Evolutionary conservation across 1,140 invertebrate genomes (phyloP).

Genomic region (Rhysida immarginata): DNA sequence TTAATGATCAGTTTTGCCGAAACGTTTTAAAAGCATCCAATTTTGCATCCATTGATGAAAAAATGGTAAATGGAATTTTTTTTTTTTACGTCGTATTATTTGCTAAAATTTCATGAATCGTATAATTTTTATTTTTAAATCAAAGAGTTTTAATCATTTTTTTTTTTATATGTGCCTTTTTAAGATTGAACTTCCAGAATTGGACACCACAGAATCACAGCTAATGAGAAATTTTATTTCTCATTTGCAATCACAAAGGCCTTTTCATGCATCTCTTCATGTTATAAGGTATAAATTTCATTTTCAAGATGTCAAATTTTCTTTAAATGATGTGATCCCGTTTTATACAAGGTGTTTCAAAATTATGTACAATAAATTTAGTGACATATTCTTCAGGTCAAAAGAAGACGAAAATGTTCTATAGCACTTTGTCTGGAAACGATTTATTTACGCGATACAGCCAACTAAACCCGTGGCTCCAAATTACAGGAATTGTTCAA

Average conservation of each 20-base stretch:
- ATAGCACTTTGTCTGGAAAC: too few relatives aligned
- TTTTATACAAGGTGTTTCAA: too few relatives aligned
- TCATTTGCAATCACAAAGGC: constrained; percentile 68
- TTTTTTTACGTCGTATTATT: background rate
- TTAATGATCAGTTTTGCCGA: constrained; percentile 56
- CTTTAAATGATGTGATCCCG: too few relatives aligned
- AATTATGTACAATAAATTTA: too few relatives aligned
- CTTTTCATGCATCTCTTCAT: constrained; percentile 56
- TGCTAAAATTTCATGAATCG: too few relatives aligned
- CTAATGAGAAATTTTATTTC: constrained; percentile 63
- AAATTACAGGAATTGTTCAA: too few relatives aligned
- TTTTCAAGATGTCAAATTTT: too few relatives aligned
- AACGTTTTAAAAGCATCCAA: constrained; percentile 49
- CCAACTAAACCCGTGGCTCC: too few relatives aligned
- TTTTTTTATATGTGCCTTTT: constrained; percentile 19
- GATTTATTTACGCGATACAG: too few relatives aligned
- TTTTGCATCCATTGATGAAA: constrained; percentile 44
- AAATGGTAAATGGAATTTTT: constrained; percentile 36
- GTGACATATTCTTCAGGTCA: too few relatives aligned
- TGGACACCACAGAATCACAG: constrained; percentile 58
- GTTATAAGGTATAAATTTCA: constrained; percentile 59
- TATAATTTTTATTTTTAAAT: background rate
- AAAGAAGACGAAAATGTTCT: too few relatives aligned
- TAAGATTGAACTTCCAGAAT: constrained; percentile 56
- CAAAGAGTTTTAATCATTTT: too few relatives aligned